Conservation (phyloP, 2,797 vertebrate species). For the Diplodus puntazzo region DNA sequence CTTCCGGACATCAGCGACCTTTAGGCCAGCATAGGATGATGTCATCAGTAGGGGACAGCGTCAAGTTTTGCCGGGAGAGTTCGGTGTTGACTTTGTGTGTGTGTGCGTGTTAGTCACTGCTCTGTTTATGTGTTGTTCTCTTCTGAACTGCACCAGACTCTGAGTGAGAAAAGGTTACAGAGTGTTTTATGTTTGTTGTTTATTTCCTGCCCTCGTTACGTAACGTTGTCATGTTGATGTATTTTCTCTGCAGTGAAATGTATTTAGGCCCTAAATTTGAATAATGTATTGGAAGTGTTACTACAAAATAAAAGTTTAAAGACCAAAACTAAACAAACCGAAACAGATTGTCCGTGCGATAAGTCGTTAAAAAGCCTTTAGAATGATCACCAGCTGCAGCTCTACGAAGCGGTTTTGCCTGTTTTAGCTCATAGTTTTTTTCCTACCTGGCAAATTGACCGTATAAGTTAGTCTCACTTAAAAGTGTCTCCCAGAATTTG, state of each 20-base stretch:
- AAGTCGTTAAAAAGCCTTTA: background rate
- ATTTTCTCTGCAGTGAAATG: background rate
- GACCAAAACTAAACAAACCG: too few relatives aligned
- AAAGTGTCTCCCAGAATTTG: too few relatives aligned
- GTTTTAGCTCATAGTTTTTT: background rate
- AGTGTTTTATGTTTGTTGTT: constrained; percentile 16
- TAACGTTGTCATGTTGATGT: background rate
- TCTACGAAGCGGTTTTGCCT: background rate
- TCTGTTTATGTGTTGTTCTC: constrained; percentile 45
- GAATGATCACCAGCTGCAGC: background rate
- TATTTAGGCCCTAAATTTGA: constrained; percentile 1
- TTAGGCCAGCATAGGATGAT: constrained; percentile 66
- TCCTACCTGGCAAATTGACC: background rate
- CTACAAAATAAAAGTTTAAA: background rate
- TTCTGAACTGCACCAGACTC: constrained; percentile 37
- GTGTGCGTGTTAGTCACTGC: constrained; percentile 38
- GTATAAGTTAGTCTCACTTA: background rate
- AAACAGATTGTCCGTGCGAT: background rate
- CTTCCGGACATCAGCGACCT: constrained; percentile 70
- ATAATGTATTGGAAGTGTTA: background rate
- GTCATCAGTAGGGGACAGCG: constrained; percentile 69
- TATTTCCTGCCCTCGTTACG: constrained; percentile 26
- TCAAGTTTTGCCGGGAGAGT: constrained; percentile 54
- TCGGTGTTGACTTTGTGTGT: constrained; percentile 11
- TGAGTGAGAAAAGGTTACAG: constrained; percentile 58